A percentile compares a stretch with the other conserved stretches of the same genome.
These are phyloP conservation scores for Elachura formosa DNA, from an alignment of 2,113 vertebrate genomes.

Conservation along the genomic window DNA sequence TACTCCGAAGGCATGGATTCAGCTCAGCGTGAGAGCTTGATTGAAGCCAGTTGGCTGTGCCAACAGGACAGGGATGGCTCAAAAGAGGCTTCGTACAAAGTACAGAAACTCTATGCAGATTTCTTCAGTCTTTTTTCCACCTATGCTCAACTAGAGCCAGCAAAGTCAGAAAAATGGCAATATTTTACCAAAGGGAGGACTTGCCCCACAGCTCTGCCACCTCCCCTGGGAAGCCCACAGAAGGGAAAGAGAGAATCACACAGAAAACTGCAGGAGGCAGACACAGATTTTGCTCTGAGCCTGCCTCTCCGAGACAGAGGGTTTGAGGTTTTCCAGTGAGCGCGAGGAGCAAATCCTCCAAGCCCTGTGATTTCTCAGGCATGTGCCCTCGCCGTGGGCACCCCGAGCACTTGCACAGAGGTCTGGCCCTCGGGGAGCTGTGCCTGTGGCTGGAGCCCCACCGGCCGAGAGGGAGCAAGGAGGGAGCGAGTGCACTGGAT, in stretches of 20 bases:
- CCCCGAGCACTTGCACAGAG: background rate
- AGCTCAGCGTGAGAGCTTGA: background rate
- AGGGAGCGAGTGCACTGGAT: background rate
- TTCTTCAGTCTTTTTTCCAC: background rate
- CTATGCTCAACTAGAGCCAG: accelerated
- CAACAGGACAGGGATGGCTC: background rate
- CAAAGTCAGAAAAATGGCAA: background rate
- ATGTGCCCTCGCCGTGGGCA: background rate
- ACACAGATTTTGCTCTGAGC: background rate
- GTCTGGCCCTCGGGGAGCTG: background rate
- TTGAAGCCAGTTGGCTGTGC: conserved; percentile 34
- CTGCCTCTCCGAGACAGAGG: background rate
- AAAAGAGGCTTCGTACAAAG: background rate
- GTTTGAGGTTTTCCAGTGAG: background rate
- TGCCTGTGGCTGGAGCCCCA: background rate
- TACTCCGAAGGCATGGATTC: conserved; percentile 12
- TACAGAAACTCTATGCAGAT: background rate
- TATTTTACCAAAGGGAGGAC: background rate
- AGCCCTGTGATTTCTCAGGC: background rate
- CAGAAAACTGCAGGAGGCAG: background rate
- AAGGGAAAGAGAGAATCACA: background rate
- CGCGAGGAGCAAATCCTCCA: background rate
- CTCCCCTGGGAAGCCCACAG: background rate
- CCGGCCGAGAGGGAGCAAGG: background rate
- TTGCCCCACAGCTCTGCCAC: background rate